phyloP scores from a whole-genome alignment of 1,140 invertebrate species.

The Nephotettix cincticeps region DNA sequence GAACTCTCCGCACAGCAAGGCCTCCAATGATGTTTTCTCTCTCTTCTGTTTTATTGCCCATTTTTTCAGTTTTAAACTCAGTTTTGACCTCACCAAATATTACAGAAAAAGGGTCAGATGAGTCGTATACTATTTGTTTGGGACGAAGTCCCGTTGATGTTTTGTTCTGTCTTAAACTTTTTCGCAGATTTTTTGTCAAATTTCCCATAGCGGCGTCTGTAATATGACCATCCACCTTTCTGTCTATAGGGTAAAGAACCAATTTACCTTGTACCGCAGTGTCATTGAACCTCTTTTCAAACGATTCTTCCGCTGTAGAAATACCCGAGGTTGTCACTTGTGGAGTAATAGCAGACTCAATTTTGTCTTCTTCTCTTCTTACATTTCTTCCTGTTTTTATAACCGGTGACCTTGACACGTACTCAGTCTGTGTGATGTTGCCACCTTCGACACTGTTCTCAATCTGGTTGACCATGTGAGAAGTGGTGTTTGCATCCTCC shows the following conservation, averaged over 20 bases:
- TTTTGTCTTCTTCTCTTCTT: not conserved
- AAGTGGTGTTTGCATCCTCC: not conserved
- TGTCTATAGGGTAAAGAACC: not conserved
- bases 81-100: conserved; percentile 23
- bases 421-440: not conserved
- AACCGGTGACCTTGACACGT: not conserved
- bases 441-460: not conserved
- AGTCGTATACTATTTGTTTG: conserved; percentile 15
- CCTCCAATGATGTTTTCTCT: conserved; percentile 17
- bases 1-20: not conserved
- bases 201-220: not conserved
- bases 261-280: not conserved
- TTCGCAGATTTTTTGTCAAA: not conserved
- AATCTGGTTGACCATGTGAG: not conserved
- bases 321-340: not conserved
- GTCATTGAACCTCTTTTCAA: not conserved
- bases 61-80: conserved; percentile 7
- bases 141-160: not conserved
- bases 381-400: not conserved
- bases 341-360: not conserved
- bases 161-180: conserved; percentile 9
- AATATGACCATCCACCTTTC: not conserved
- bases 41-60: not conserved
- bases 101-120: conserved; percentile 17
- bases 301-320: not conserved